Evolutionary conservation across 2,113 vertebrate species (phyloP).

Genomic region (Rhipidura dahli): DNA sequence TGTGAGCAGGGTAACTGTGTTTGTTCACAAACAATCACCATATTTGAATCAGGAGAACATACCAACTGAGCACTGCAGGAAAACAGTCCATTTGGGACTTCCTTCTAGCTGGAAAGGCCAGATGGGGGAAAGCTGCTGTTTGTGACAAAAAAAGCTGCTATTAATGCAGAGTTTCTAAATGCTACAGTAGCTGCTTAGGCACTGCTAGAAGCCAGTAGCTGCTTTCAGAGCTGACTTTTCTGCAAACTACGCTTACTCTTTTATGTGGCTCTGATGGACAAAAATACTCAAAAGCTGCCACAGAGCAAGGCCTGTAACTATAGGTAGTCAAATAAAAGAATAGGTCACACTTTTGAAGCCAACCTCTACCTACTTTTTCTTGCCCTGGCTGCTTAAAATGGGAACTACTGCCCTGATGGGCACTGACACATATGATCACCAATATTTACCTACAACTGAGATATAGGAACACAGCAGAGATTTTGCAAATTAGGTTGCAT

Average conservation of each 20-base stretch:
- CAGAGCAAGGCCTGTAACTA: background rate
- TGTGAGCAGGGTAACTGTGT: background rate
- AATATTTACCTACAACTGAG: background rate
- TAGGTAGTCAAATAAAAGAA: background rate
- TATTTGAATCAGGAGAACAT: background rate
- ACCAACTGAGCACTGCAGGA: background rate
- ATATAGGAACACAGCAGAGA: background rate
- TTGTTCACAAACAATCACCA: background rate
- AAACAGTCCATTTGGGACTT: background rate
- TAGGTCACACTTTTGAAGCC: background rate
- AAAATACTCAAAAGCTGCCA: background rate
- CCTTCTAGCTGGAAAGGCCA: background rate
- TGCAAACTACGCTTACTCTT: background rate
- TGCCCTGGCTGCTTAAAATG: background rate
- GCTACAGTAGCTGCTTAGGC: background rate
- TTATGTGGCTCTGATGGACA: background rate
- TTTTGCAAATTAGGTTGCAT: background rate
- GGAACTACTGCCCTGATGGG: background rate
- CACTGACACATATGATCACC: background rate
- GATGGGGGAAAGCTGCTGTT: background rate
- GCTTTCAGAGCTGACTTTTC: background rate
- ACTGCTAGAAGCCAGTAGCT: background rate
- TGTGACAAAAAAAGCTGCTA: background rate
- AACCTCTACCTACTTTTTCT: background rate
- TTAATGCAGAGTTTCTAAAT: background rate